Conservation (phyloP, 1,140 invertebrate genomes). For the Philopotamus ludificatus region DNA sequence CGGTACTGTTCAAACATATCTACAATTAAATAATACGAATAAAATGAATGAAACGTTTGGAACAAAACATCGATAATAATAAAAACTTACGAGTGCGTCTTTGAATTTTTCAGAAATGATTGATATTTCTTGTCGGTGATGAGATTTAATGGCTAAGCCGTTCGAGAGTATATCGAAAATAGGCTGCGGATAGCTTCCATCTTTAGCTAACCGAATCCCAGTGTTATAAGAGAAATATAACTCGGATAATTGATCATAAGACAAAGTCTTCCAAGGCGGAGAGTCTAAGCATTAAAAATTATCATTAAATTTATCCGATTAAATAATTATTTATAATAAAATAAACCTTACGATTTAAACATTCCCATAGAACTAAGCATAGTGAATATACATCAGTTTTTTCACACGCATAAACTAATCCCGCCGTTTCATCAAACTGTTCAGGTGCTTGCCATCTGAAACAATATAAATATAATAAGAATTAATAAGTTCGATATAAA, state of each 20-base stretch:
- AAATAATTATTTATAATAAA: neutral
- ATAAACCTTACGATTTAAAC: slow-evolving; percentile 48
- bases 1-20: neutral
- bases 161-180: slow-evolving; percentile 26
- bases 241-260: slow-evolving; percentile 47
- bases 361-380: slow-evolving; percentile 50
- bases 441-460: slow-evolving; percentile 51
- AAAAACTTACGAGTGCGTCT: slow-evolving; percentile 26
- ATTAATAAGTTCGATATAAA: neutral
- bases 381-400: slow-evolving; percentile 51
- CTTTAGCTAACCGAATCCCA: slow-evolving; percentile 44
- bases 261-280: slow-evolving; percentile 48
- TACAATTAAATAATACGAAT: neutral
- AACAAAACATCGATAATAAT: neutral
- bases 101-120: slow-evolving; percentile 19
- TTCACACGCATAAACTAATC: slow-evolving; percentile 46
- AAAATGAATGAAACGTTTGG: neutral
- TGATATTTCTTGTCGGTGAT: slow-evolving; percentile 19
- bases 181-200: slow-evolving; percentile 46
- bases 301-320: neutral
- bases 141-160: slow-evolving; percentile 25
- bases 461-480: slow-evolving; percentile 17
- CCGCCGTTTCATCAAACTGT: slow-evolving; percentile 47
- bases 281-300: slow-evolving; percentile 42
- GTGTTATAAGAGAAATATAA: slow-evolving; percentile 46